Percentiles rank a stretch among this genome's conserved stretches.
Conservation (phyloP, 2,888 invertebrate genomes). For the Mantis religiosa region DNA sequence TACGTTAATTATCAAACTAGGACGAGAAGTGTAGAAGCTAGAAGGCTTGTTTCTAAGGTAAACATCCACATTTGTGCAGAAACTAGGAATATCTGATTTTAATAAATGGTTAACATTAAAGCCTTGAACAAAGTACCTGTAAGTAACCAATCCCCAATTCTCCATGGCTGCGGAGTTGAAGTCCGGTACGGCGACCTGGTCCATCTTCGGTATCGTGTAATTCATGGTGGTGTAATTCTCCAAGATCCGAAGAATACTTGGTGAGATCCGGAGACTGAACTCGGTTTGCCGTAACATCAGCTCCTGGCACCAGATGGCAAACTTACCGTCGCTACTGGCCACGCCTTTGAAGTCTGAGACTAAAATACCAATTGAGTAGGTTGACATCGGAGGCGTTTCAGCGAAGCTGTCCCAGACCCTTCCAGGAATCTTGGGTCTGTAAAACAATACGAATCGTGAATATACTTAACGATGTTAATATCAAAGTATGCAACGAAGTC, state of each 20-base stretch:
- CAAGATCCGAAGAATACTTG: slow-evolving; percentile 49
- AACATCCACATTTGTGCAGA: too few relatives aligned
- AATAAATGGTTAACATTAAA: not conserved
- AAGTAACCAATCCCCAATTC: slow-evolving; percentile 86
- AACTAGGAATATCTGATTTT: too few relatives aligned
- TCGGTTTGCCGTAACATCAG: slow-evolving; percentile 46
- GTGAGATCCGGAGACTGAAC: slow-evolving; percentile 48
- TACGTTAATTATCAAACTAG: too few relatives aligned
- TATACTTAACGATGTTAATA: too few relatives aligned
- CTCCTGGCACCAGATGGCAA: slow-evolving; percentile 46
- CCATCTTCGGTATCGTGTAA: slow-evolving; percentile 66
- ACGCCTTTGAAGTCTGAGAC: slow-evolving; percentile 20
- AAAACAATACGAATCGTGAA: not conserved
- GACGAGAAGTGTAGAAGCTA: too few relatives aligned
- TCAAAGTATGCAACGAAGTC: too few relatives aligned
- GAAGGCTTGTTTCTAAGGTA: too few relatives aligned
- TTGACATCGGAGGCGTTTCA: slow-evolving; percentile 50
- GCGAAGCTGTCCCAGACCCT: not conserved
- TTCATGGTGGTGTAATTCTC: slow-evolving; percentile 49
- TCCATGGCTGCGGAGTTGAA: slow-evolving; percentile 86
- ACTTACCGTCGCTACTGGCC: slow-evolving; percentile 11
- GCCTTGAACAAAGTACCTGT: slow-evolving; percentile 43
- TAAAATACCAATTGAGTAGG: slow-evolving; percentile 22
- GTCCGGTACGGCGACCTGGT: slow-evolving; percentile 81
- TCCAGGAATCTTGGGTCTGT: not conserved